A percentile compares a stretch with the other conserved stretches of the same genome.
These are phyloP conservation scores for Crotalus helleri DNA, from an alignment of 2,113 vertebrate genomes.

Conservation along the genomic window DNA sequence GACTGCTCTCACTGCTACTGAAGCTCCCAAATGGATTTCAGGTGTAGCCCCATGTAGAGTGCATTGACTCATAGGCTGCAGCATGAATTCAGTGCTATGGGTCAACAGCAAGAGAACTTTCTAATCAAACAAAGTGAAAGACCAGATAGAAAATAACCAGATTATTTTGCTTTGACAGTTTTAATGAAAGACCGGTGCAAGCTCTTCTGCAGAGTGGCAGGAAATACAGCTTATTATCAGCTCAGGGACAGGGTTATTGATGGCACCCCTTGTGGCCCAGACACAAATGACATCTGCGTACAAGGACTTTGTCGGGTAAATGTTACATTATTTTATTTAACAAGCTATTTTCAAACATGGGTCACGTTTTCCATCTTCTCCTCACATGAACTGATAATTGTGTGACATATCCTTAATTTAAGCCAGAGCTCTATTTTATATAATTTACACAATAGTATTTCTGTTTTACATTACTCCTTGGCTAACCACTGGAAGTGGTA, in stretches of 20 bases:
- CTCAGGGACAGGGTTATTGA: conserved; percentile 95
- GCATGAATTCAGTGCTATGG: not conserved
- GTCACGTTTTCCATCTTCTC: accelerated
- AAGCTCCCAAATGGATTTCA: not conserved
- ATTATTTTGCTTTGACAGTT: conserved; percentile 72
- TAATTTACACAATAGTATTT: not conserved
- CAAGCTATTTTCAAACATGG: accelerated
- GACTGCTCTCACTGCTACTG: not conserved
- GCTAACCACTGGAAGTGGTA: not conserved
- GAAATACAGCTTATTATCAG: conserved; percentile 94
- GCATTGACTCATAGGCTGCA: not conserved
- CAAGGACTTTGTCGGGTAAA: conserved; percentile 96
- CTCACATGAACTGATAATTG: accelerated
- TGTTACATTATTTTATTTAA: not conserved
- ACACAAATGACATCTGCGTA: conserved; percentile 96
- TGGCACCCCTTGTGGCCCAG: conserved; percentile 93
- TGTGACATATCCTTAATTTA: not conserved
- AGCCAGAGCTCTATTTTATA: not conserved
- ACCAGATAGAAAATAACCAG: not conserved
- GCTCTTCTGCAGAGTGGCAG: conserved; percentile 93
- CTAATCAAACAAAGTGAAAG: not conserved
- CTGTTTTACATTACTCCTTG: not conserved
- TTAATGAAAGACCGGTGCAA: conserved; percentile 98
- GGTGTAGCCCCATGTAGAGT: not conserved
- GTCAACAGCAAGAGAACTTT: not conserved